phyloP scores from a whole-genome alignment of 2,797 vertebrate species.

The Tolypeutes matacus region DNA sequence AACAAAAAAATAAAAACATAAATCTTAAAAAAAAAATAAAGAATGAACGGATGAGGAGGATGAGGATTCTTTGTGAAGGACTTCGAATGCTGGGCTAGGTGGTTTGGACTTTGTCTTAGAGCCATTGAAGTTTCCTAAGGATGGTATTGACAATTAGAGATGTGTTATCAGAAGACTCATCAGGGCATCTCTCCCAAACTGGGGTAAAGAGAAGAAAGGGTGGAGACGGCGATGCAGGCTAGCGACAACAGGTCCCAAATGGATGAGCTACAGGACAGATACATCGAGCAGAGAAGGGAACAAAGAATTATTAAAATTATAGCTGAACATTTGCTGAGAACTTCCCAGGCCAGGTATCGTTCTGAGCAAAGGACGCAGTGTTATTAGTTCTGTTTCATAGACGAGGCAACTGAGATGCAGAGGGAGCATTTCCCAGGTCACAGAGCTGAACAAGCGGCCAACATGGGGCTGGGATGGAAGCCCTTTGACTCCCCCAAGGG shows the following conservation, averaged over 20 bases:
- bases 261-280: rapidly evolving
- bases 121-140: background rate
- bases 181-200: background rate
- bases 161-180: background rate
- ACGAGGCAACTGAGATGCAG: background rate
- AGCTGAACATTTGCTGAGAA: background rate
- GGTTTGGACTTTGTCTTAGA: background rate
- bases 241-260: background rate
- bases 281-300: rapidly evolving
- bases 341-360: background rate
- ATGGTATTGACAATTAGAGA: background rate
- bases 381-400: no score
- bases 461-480: background rate
- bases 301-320: rapidly evolving
- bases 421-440: background rate
- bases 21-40: background rate
- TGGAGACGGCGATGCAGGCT: rapidly evolving
- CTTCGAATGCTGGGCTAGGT: background rate
- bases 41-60: rapidly evolving
- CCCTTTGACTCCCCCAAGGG: background rate
- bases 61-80: no score
- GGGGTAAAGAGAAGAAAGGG: background rate
- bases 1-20: no score
- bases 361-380: background rate
- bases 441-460: background rate